Evolutionary conservation across 2,888 invertebrate genomes (phyloP).

Genomic region (Caenorhabditis imperialis): DNA sequence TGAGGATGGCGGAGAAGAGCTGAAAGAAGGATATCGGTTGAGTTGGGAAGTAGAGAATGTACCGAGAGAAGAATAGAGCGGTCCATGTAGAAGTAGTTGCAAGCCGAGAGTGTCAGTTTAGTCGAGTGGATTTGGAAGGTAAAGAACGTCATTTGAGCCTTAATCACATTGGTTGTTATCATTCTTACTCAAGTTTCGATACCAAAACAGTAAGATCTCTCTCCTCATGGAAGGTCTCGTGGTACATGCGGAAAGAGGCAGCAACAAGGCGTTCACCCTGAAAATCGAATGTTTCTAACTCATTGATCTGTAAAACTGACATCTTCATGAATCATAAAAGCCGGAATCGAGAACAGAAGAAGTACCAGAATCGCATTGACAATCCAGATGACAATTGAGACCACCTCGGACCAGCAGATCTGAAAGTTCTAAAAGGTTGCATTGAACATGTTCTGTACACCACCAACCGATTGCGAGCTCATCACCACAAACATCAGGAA

Average conservation of each 20-base stretch:
- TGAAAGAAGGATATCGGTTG: conserved; percentile 29
- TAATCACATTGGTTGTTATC: conserved; percentile 1
- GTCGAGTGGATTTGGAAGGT: conserved; percentile 66
- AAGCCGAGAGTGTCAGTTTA: conserved; percentile 62
- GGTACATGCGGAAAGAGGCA: conserved; percentile 66
- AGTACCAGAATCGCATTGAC: conserved; percentile 59
- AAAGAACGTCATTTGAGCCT: conserved; percentile 66
- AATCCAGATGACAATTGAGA: conserved; percentile 62
- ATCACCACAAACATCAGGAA: conserved; percentile 49
- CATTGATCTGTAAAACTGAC: conserved; percentile 8
- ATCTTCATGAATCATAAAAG: conserved; percentile 67
- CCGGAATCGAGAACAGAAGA: conserved; percentile 63
- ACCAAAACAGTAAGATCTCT: conserved; percentile 62
- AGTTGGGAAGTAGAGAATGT: neutral
- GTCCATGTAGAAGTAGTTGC: conserved; percentile 66
- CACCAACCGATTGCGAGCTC: conserved; percentile 40
- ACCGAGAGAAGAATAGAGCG: conserved; percentile 63
- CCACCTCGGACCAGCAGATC: conserved; percentile 58
- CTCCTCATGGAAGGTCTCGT: conserved; percentile 65
- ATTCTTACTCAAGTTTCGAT: too few species aligned
- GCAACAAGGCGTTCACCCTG: conserved; percentile 62
- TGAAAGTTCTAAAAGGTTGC: conserved; percentile 33
- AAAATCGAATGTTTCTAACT: neutral
- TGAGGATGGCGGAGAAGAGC: conserved; percentile 65
- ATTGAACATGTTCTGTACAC: conserved; percentile 2